Percentiles rank a stretch among this genome's conserved stretches.
Conservation (phyloP, 2,113 vertebrate species). For the Microcebus jonahi region DNA sequence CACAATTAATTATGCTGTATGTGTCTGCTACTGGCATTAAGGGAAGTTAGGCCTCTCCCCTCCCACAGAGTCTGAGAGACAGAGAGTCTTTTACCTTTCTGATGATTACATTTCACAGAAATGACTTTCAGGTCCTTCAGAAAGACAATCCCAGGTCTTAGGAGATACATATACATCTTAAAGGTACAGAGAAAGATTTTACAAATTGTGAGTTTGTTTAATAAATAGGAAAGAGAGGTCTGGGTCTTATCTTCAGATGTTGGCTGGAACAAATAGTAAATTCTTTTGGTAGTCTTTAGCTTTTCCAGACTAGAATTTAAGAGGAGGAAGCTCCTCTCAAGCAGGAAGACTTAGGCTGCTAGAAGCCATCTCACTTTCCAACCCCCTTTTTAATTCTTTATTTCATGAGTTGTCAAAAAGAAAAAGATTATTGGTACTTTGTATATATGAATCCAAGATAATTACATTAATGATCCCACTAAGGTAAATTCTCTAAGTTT, state of each 20-base stretch:
- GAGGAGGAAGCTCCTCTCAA: not conserved
- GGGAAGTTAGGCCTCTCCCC: not conserved
- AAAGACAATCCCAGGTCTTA: not conserved
- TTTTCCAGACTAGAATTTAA: not conserved
- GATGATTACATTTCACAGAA: not conserved
- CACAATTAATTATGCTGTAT: not conserved
- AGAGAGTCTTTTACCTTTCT: not conserved
- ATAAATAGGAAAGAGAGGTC: not conserved
- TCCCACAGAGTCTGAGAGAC: not conserved
- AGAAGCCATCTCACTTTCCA: not conserved
- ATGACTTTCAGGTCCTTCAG: not conserved
- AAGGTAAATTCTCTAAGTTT: constrained; percentile 2
- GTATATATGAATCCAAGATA: not conserved
- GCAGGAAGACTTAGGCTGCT: not conserved
- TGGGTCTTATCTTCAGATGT: not conserved
- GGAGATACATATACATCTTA: not conserved
- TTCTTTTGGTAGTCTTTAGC: not conserved
- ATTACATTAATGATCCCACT: not conserved
- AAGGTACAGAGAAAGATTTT: not conserved
- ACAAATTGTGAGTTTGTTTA: not conserved
- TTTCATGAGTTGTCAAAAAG: not conserved
- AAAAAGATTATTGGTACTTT: not conserved
- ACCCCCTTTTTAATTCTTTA: not conserved
- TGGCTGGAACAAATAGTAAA: not conserved
- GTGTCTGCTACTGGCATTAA: not conserved